A percentile compares a stretch with the other conserved stretches of the same genome.
phyloP scores from a whole-genome alignment of 2,113 vertebrate genomes.

The Pseudonaja textilis region DNA sequence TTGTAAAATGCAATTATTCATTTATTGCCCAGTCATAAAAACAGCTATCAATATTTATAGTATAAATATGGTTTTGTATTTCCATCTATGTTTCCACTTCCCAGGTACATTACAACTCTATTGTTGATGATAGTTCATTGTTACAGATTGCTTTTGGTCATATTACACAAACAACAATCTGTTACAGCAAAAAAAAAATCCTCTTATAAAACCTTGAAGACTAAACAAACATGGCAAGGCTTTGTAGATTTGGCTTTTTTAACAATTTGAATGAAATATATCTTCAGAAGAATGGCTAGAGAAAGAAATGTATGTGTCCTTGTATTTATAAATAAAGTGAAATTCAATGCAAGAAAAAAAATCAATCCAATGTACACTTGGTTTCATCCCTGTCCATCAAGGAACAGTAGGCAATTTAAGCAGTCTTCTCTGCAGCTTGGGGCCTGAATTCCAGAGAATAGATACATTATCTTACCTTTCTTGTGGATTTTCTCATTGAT shows the following conservation, averaged over 20 bases:
- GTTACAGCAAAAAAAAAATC: background rate
- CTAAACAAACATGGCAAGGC: background rate
- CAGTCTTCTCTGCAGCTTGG: background rate
- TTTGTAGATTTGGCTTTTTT: background rate
- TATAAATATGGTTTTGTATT: background rate
- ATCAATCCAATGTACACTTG: background rate
- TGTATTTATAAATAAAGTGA: background rate
- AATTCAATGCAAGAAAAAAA: background rate
- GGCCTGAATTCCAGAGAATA: background rate
- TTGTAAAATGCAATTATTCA: background rate
- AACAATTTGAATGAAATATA: background rate
- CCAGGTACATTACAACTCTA: background rate
- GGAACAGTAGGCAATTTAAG: background rate
- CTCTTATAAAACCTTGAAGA: background rate
- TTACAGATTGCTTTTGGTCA: background rate
- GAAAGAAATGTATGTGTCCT: background rate
- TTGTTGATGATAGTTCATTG: background rate
- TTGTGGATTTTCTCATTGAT: background rate
- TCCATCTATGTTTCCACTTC: background rate
- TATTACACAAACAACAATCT: background rate
- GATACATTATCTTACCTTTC: background rate
- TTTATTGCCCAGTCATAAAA: background rate
- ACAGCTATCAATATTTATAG: background rate
- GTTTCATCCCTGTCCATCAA: background rate
- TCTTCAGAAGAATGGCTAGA: background rate